Conservation (phyloP, 2,888 invertebrate genomes). For the Volucella inflata region DNA sequence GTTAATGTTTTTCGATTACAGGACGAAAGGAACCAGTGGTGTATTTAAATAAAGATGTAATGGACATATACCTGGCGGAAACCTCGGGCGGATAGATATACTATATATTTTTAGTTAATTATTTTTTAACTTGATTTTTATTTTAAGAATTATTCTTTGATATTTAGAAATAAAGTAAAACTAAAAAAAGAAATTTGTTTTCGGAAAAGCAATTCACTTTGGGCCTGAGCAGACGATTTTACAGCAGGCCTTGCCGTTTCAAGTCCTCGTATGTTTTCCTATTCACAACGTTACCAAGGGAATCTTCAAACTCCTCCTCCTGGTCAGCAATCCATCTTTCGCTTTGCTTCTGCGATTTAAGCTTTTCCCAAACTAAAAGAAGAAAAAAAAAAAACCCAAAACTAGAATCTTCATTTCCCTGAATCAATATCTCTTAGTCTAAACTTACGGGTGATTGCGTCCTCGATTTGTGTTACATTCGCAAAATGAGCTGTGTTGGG, state of each 20-base stretch:
- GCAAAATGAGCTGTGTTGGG: constrained; percentile 99
- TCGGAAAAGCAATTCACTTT: not conserved
- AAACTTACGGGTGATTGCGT: constrained; percentile 93
- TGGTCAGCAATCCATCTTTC: constrained; percentile 98
- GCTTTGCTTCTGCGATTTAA: constrained; percentile 96
- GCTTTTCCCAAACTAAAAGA: constrained; percentile 96
- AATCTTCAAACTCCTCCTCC: constrained; percentile 99
- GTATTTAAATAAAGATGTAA: constrained; percentile 39
- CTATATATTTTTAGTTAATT: not conserved
- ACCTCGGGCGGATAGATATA: constrained; percentile 45
- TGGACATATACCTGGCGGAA: constrained; percentile 59
- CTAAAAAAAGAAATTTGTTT: too few species aligned
- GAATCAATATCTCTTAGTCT: too few species aligned
- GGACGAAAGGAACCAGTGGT: constrained; percentile 47
- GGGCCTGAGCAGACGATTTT: constrained; percentile 79
- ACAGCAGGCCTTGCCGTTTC: constrained; percentile 98
- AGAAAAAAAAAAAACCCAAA: constrained; percentile 79
- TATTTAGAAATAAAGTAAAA: too few species aligned
- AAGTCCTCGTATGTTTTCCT: constrained; percentile 99
- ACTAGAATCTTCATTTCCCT: not conserved
- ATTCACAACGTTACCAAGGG: constrained; percentile 98
- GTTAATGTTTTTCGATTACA: not conserved
- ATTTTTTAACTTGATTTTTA: constrained; percentile 3
- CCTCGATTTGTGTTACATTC: constrained; percentile 99
- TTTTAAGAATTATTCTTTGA: not conserved